Base-by-base conservation (phyloP, 1,140 invertebrate genomes). In the Mycetomoellerius zeteki region DNA sequence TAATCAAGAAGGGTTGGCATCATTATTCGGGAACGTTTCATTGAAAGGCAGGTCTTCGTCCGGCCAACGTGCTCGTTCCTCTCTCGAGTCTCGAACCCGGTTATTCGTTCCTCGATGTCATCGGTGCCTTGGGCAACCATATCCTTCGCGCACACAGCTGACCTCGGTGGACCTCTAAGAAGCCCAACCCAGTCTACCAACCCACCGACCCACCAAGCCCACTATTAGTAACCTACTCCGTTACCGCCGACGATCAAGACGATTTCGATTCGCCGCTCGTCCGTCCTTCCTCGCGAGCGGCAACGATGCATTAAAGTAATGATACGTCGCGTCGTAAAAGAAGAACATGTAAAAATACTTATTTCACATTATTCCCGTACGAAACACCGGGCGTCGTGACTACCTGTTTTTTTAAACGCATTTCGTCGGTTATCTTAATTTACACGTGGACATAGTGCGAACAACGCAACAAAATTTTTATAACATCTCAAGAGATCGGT, bases 31-130 rank as follows among this genome's bases (percentile, higher is more conserved):
- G 65, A 77, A 87, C 73, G 85, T 88, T 91, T 90, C 90, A 91
- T 91, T 91, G 85, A 91, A 77, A 91, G 84, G 62, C 76, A 56
- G 58, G 86, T 77, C 73, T 62, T 47, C 24, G 80, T 75, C 58
- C 52, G 65, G 14, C 50, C 58, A 67, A 54, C 64, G 50, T 76
- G 72, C 77, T 71, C 62, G 86, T 80, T 77, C 80, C 8, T 84
- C 8, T 84, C 67, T 47, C 64, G 62, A 56, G 37, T 86, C 88
- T 85, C 86, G 84, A 84, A 64, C 58, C 85, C 69, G 90, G 92
- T 94, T 94, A 93, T 94, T 94, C 92, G 94, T 93, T 94, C 91
- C 91, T 94, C 92, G 94, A 95, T 95, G 94, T 95, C 94, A 93
- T 92, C 91, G 93, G 88, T 93, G 94, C 94, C 94, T 92, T 90